Evolutionary conservation across 1,140 invertebrate genomes (phyloP).

Genomic region (Eurytemora carolleeae): DNA sequence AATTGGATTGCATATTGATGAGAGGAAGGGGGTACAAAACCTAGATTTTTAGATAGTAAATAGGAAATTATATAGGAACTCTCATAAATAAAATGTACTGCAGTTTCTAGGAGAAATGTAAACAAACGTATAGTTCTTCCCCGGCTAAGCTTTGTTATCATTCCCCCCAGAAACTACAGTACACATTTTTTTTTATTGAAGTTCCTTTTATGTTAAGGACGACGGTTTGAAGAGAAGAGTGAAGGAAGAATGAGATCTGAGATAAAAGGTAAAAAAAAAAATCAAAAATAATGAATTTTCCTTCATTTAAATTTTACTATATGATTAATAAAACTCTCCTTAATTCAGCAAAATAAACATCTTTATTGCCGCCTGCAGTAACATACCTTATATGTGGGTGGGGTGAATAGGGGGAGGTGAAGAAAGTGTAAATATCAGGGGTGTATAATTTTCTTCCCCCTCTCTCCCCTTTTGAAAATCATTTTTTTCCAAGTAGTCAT

Average conservation of each 20-base stretch:
- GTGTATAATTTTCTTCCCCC: too few relatives aligned
- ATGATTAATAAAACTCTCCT: neutral
- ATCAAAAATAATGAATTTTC: neutral
- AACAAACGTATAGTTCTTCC: neutral
- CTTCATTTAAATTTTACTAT: neutral
- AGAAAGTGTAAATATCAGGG: too few relatives aligned
- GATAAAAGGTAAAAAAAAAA: neutral
- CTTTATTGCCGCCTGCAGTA: neutral
- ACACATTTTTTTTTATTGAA: neutral
- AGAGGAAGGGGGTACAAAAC: too few relatives aligned
- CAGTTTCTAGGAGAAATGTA: too few relatives aligned
- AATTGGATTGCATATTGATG: too few relatives aligned
- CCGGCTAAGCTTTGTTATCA: too few relatives aligned
- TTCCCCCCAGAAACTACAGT: neutral
- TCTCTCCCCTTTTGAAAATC: too few relatives aligned
- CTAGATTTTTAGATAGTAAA: too few relatives aligned
- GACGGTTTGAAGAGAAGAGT: neutral
- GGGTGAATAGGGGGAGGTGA: too few relatives aligned
- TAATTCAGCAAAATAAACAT: neutral
- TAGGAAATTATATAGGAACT: neutral
- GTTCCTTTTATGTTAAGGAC: neutral
- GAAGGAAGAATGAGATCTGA: neutral
- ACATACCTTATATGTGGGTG: neutral
- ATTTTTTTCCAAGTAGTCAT: too few relatives aligned
- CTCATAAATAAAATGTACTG: neutral